A percentile compares a stretch with the other conserved stretches of the same genome.
Conservation (phyloP, 2,113 vertebrate species). For the Bos taurus region ARS-UCD2.0 NC_037332.1:49758001-49758500, state of each 20-base stretch:
- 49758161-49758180: background rate
- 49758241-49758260: background rate
- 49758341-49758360: background rate
- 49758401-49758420: background rate
- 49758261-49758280: background rate
- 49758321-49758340: background rate
- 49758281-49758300: background rate
- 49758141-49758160: background rate
- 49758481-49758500: background rate
- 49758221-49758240: background rate
- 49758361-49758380: background rate
- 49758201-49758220: background rate
- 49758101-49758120: background rate
- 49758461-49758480: background rate
- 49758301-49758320: background rate
- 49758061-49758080: background rate
- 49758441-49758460: background rate
- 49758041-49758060: background rate
- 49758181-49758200: background rate
- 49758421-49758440: slow-evolving; percentile 1
- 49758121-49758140: background rate
- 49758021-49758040: background rate
- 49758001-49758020: background rate
- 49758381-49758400: background rate
- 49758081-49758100: background rate